Percentiles rank a stretch among this genome's conserved stretches.
Conservation (phyloP, 2,888 invertebrate species). For the Agelastica alni region DNA sequence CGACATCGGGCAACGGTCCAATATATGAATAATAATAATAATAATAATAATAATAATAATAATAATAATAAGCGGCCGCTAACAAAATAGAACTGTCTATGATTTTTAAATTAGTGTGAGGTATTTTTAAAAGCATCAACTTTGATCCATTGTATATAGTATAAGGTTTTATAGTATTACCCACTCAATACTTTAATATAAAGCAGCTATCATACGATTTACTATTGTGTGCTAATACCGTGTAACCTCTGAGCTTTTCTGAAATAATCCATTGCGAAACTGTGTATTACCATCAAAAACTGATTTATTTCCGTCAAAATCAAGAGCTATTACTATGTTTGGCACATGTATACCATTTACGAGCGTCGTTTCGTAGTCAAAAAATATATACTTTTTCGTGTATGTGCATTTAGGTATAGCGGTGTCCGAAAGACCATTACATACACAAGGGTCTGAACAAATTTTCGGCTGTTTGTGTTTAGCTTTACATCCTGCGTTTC, state of each 20-base stretch:
- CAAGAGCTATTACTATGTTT: constrained; percentile 7
- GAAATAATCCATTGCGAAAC: constrained; percentile 11
- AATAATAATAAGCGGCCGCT: background rate
- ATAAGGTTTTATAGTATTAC: constrained; percentile 11
- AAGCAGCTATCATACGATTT: constrained; percentile 9
- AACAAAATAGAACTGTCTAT: background rate
- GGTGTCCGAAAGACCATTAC: constrained; percentile 5
- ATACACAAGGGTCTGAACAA: background rate
- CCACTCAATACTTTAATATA: constrained; percentile 16
- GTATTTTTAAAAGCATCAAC: background rate
- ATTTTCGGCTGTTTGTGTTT: background rate
- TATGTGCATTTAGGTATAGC: constrained; percentile 4
- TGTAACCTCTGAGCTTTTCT: constrained; percentile 1
- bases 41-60: no score
- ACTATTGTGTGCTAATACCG: constrained; percentile 9
- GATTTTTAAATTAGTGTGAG: background rate
- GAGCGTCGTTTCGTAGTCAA: constrained; percentile 9
- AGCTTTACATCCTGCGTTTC: background rate
- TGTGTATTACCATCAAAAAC: background rate
- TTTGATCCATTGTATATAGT: background rate
- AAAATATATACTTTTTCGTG: constrained; percentile 16
- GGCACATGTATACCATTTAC: constrained; percentile 2
- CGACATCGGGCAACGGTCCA: constrained; percentile 1
- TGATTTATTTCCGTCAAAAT: constrained; percentile 12
- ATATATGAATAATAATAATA: background rate